These are phyloP conservation scores for Anoplolepis gracilipes DNA, from an alignment of 1,140 invertebrate species.

Conservation along the genomic window DNA sequence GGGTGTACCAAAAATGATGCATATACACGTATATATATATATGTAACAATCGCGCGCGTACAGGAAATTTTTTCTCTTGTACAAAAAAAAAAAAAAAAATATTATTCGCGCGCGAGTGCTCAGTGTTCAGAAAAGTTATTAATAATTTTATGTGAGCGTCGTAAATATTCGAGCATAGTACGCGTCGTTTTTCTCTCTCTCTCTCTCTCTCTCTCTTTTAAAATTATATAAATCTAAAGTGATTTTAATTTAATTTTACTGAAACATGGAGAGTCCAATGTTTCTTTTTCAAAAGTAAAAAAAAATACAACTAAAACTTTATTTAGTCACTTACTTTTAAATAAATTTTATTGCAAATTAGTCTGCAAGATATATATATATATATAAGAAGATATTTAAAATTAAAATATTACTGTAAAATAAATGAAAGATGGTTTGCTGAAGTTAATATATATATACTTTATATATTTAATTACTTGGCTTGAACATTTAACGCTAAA, in stretches of 20 bases:
- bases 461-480: background rate
- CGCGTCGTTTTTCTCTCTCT: no score
- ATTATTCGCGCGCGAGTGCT: background rate
- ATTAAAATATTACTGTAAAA: background rate
- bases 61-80: background rate
- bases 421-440: background rate
- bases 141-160: background rate
- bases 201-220: no score
- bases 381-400: no score
- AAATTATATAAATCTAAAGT: background rate
- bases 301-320: background rate
- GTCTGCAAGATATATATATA: background rate
- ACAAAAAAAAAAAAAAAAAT: background rate
- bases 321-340: background rate
- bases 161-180: background rate
- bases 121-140: background rate
- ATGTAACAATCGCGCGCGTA: background rate
- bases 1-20: slow-evolving; percentile 17
- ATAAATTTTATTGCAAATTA: background rate
- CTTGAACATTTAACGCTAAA: background rate
- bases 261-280: background rate
- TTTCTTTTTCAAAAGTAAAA: background rate
- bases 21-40: background rate
- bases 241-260: background rate
- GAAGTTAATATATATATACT: no score